phyloP scores from a whole-genome alignment of 2,113 vertebrate species.

The Pyrgilauda ruficollis region DNA sequence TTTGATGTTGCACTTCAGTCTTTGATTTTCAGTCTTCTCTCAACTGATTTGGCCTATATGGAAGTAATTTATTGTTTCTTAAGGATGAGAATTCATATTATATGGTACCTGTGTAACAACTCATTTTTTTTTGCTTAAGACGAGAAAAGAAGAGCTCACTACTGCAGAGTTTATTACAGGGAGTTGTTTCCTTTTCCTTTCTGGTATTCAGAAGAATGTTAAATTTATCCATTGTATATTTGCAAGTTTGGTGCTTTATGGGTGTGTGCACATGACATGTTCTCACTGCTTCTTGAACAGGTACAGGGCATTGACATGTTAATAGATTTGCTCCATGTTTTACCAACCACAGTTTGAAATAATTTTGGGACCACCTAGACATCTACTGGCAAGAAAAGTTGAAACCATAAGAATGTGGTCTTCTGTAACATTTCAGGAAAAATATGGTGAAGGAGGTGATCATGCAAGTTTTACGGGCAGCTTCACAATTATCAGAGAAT shows the following conservation, averaged over 20 bases:
- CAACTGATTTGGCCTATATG: not conserved
- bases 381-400: not conserved
- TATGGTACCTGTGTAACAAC: not conserved
- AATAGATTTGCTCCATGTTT: not conserved
- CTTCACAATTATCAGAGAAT: not conserved
- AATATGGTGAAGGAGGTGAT: fast-evolving
- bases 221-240: not conserved
- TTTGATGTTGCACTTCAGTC: not conserved
- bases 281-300: not conserved
- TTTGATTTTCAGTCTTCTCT: not conserved
- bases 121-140: not conserved
- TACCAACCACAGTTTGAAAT: not conserved
- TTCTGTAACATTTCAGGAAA: not conserved
- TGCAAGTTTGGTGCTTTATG: not conserved
- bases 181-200: not conserved
- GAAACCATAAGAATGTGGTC: not conserved
- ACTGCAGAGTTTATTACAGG: not conserved
- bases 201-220: not conserved
- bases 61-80: not conserved
- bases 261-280: not conserved
- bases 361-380: not conserved
- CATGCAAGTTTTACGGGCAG: not conserved
- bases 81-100: not conserved
- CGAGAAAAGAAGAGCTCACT: not conserved
- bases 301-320: not conserved